Percentiles rank a stretch among this genome's conserved stretches.
Conservation (phyloP, 2,113 vertebrate species). For the Gasterosteus nipponicus region DNA sequence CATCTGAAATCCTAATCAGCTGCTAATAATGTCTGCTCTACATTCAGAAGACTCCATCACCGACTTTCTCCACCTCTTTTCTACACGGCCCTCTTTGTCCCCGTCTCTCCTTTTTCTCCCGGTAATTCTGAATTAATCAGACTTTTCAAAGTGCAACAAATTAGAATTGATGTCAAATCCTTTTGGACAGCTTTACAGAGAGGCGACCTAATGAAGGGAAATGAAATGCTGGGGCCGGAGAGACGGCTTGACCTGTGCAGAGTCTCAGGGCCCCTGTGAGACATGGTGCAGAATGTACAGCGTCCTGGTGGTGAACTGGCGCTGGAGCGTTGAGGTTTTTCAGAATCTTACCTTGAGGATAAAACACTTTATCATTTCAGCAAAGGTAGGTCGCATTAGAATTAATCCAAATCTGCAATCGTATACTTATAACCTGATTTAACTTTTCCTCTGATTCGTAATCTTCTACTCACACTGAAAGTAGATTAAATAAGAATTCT, state of each 20-base stretch:
- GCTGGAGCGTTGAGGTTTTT: not conserved
- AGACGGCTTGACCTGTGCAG: conserved; percentile 52
- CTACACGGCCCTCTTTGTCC: conserved; percentile 15
- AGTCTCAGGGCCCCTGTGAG: conserved; percentile 16
- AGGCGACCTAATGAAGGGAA: conserved; percentile 64
- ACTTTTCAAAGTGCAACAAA: conserved; percentile 74
- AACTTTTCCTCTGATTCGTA: conserved; percentile 8
- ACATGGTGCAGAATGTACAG: conserved; percentile 4
- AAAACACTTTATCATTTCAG: not conserved
- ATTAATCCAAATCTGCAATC: conserved; percentile 41
- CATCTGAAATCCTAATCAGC: conserved; percentile 28
- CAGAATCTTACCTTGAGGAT: not conserved
- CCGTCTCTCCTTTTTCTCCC: conserved; percentile 25
- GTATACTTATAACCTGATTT: conserved; percentile 12
- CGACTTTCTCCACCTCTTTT: conserved; percentile 15
- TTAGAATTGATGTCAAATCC: conserved; percentile 76
- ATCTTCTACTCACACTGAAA: conserved; percentile 25
- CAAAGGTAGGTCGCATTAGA: conserved; percentile 8
- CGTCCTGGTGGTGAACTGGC: not conserved
- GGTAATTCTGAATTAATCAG: conserved; percentile 75
- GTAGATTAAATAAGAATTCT: conserved; percentile 4
- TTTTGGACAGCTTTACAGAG: conserved; percentile 60
- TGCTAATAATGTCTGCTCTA: conserved; percentile 17
- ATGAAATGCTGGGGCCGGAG: conserved; percentile 61
- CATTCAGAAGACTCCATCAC: conserved; percentile 15